These are phyloP conservation scores for Piprites chloris DNA, from an alignment of 2,113 vertebrate species.

Conservation along the genomic window DNA sequence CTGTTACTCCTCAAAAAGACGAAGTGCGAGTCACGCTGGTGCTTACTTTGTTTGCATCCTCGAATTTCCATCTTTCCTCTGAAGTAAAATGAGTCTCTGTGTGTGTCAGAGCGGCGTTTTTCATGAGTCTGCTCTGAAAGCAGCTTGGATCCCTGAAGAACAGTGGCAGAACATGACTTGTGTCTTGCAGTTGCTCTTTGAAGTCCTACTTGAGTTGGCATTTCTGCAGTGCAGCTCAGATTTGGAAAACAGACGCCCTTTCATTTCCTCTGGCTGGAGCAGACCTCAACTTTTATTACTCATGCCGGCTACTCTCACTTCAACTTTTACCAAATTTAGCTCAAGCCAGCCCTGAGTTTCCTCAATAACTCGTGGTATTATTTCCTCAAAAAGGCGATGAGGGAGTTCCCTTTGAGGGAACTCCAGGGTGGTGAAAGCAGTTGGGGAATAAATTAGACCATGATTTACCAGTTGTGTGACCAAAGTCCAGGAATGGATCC, in stretches of 20 bases:
- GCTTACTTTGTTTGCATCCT: background rate
- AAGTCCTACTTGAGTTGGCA: background rate
- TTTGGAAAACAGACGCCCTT: background rate
- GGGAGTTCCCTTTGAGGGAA: background rate
- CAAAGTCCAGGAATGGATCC: background rate
- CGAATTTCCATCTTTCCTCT: background rate
- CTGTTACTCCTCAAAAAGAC: rapidly evolving
- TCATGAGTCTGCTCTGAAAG: background rate
- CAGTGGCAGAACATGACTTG: background rate
- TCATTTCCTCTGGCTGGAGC: background rate
- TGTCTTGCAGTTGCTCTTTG: background rate
- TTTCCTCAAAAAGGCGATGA: background rate
- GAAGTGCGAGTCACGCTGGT: rapidly evolving
- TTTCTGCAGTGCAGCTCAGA: background rate
- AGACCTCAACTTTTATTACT: background rate
- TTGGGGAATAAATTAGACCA: background rate
- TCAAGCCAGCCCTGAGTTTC: background rate
- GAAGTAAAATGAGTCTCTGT: background rate
- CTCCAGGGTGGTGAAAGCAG: background rate
- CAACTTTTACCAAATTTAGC: background rate
- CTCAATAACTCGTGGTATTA: background rate
- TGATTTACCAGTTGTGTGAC: background rate
- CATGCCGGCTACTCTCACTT: background rate
- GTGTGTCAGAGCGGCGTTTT: rapidly evolving
- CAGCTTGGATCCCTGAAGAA: background rate